These are phyloP conservation scores for Zoanthus gigantus DNA, from an alignment of 92 coral and sea anemone species.

Conservation along the genomic window DNA sequence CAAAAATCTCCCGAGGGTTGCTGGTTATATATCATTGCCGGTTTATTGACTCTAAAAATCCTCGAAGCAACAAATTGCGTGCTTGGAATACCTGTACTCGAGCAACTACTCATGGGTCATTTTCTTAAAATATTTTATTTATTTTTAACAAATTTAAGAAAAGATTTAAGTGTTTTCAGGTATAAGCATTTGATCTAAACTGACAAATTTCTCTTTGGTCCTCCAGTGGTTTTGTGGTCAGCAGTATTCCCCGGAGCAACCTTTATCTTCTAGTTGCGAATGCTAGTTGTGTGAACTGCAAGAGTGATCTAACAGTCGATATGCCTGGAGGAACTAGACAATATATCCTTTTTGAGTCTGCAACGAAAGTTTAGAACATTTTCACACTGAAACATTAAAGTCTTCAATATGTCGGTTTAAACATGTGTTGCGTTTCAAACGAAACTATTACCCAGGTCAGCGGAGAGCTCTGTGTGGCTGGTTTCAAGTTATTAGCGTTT, in stretches of 20 bases:
- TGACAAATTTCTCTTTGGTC: neutral
- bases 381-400: too few species aligned
- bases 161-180: neutral
- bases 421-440: neutral
- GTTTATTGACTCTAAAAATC: too few species aligned
- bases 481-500: too few species aligned
- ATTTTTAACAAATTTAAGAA: neutral
- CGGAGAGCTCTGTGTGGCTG: too few species aligned
- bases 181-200: neutral
- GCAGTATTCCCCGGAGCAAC: conserved; percentile 83
- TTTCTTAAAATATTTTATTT: neutral
- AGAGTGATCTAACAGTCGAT: conserved; percentile 38
- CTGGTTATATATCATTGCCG: too few species aligned
- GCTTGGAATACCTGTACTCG: too few species aligned
- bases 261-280: conserved; percentile 82
- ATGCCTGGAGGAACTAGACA: conserved; percentile 86
- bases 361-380: neutral
- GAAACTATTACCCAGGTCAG: too few species aligned
- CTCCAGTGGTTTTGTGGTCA: conserved; percentile 65
- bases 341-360: conserved; percentile 82
- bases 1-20: too few species aligned
- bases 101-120: too few species aligned
- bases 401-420: too few species aligned
- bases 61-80: too few species aligned
- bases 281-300: conserved; percentile 74